Evolutionary conservation across 23 tunicate genomes (phyloP).

Genomic region (Halocynthia aurantium): DNA sequence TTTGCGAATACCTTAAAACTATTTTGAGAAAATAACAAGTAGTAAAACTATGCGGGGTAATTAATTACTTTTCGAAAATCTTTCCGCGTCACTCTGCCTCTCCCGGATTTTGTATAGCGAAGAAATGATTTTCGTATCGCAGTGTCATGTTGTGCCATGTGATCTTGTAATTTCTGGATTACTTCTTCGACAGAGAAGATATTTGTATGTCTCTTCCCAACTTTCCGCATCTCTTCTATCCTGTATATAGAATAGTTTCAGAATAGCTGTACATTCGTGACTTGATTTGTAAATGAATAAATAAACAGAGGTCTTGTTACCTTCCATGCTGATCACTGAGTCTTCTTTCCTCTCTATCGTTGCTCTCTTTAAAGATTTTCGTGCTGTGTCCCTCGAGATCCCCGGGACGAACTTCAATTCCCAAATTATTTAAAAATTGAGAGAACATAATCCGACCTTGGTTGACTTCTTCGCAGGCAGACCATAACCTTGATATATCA

Average conservation of each 20-base stretch:
- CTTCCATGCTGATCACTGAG: constrained; percentile 42
- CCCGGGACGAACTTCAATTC: constrained; percentile 84
- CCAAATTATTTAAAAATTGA: constrained; percentile 56
- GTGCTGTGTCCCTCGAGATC: constrained; percentile 84
- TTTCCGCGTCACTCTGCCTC: constrained; percentile 41
- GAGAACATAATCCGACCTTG: constrained; percentile 44
- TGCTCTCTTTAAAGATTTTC: constrained; percentile 64
- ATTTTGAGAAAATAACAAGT: constrained; percentile 1
- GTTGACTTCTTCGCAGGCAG: constrained; percentile 33
- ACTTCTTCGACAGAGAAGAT: constrained; percentile 54
- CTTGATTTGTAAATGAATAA: background rate
- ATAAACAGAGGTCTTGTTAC: background rate
- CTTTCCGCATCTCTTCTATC: constrained; percentile 49
- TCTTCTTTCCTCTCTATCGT: constrained; percentile 54
- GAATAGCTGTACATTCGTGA: background rate
- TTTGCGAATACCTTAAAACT: background rate
- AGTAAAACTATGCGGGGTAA: background rate
- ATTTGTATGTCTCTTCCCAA: constrained; percentile 40
- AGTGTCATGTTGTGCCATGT: constrained; percentile 77
- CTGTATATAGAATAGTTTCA: constrained; percentile 13
- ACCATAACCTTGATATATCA: constrained; percentile 47
- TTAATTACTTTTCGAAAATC: constrained; percentile 47
- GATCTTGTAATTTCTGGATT: constrained; percentile 42
- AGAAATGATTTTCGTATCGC: constrained; percentile 73
- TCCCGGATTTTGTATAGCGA: constrained; percentile 48